Evolutionary conservation across 2,797 vertebrate genomes (phyloP).

Genomic region (Lerista edwardsae): DNA sequence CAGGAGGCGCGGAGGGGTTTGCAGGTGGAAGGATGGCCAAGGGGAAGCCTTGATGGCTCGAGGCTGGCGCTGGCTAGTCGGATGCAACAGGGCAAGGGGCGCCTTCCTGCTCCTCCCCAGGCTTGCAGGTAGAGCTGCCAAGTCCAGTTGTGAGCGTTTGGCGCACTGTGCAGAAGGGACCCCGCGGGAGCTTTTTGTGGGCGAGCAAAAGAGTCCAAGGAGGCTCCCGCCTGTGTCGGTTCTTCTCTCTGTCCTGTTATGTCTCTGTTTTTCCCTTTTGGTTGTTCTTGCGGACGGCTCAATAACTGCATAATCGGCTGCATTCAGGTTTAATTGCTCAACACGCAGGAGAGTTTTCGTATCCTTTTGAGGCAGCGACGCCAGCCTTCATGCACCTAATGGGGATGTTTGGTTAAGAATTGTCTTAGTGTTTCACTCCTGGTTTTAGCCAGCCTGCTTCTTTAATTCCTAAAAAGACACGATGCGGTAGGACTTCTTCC

Average conservation of each 20-base stretch:
- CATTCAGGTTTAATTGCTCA: conserved; percentile 4
- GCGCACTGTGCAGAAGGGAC: neutral
- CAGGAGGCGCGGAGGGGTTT: neutral
- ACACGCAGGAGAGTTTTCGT: neutral
- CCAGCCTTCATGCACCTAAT: neutral
- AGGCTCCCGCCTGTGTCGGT: neutral
- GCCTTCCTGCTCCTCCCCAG: too few species aligned
- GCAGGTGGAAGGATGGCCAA: neutral
- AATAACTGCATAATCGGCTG: neutral
- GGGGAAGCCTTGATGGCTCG: too few species aligned
- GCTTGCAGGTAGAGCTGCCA: neutral
- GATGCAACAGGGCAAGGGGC: too few species aligned
- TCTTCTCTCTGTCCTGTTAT: neutral
- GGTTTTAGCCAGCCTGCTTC: neutral
- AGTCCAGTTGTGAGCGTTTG: neutral
- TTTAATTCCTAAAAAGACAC: neutral
- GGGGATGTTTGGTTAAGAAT: neutral
- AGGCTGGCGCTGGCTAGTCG: too few species aligned
- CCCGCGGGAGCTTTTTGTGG: neutral
- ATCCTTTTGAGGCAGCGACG: neutral
- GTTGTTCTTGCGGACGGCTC: neutral
- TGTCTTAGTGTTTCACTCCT: neutral
- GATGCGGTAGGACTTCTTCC: neutral
- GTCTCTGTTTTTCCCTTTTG: neutral
- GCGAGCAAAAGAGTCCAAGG: too few species aligned